These are phyloP conservation scores for Octodonta nipae DNA, from an alignment of 2,888 invertebrate genomes.

Conservation along the genomic window DNA sequence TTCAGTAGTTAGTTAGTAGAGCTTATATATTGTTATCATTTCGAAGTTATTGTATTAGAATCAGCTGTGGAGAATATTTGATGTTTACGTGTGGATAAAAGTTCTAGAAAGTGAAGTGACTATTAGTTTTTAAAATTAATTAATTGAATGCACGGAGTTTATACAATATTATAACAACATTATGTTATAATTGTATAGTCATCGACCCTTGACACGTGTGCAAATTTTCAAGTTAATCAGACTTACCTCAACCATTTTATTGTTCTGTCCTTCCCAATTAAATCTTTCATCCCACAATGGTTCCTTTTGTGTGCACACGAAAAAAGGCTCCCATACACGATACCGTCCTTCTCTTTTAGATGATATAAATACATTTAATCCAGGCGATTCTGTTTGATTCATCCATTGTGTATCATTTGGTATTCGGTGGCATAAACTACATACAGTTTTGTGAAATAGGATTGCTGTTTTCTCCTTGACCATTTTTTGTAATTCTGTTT, in stretches of 20 bases:
- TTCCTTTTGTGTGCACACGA: conserved; percentile 25
- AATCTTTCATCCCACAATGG: conserved; percentile 27
- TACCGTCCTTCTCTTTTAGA: conserved; percentile 19
- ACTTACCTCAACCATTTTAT: conserved; percentile 23
- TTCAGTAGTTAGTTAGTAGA: too few relatives aligned
- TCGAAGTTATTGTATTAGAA: too few relatives aligned
- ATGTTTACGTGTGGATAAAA: too few relatives aligned
- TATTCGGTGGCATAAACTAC: conserved; percentile 17
- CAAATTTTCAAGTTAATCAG: too few relatives aligned
- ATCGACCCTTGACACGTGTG: neutral
- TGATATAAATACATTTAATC: conserved; percentile 20
- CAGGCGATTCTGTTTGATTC: conserved; percentile 10
- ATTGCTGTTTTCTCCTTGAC: conserved; percentile 20
- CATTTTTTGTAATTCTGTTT: conserved; percentile 20
- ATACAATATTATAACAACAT: too few relatives aligned
- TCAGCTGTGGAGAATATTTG: too few relatives aligned
- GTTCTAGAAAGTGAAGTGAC: too few relatives aligned
- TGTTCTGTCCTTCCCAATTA: conserved; percentile 27
- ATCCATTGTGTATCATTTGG: conserved; percentile 20
- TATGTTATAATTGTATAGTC: too few relatives aligned
- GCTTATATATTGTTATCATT: too few relatives aligned
- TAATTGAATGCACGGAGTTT: too few relatives aligned
- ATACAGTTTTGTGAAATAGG: conserved; percentile 22
- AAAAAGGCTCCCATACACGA: conserved; percentile 26
- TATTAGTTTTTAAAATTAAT: too few relatives aligned